Evolutionary conservation across 2,113 vertebrate species (phyloP).

Genomic region (Progne subis): DNA sequence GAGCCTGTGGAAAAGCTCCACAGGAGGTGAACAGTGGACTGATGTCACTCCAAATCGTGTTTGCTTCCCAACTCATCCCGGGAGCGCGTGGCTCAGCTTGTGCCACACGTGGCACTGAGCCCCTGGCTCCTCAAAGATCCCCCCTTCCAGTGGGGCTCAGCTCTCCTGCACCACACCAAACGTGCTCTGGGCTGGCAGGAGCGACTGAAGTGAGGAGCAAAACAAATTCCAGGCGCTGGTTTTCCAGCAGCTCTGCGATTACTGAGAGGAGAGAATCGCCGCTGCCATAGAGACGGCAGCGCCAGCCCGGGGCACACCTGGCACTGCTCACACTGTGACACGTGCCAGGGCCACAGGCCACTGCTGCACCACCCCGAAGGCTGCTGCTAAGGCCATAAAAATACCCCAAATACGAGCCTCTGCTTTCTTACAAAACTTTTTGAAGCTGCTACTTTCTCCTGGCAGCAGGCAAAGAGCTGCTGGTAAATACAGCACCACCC

Average conservation of each 20-base stretch:
- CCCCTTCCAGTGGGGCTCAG: neutral
- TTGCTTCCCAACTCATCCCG: fast-evolving
- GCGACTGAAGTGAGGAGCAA: neutral
- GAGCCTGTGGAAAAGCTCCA: neutral
- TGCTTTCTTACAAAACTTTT: neutral
- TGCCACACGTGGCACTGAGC: neutral
- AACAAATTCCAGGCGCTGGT: neutral
- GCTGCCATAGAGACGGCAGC: constrained; percentile 56
- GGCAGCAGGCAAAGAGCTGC: neutral
- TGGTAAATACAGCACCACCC: fast-evolving
- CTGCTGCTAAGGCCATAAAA: neutral
- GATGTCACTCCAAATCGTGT: neutral
- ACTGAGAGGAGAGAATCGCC: neutral
- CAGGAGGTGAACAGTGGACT: fast-evolving
- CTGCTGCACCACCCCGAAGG: fast-evolving
- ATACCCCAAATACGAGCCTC: fast-evolving
- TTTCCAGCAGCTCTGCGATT: neutral
- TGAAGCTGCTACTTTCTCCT: neutral
- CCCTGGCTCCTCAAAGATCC: fast-evolving
- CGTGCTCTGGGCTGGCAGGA: neutral
- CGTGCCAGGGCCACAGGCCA: neutral
- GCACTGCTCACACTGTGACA: neutral
- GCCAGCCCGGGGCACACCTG: neutral
- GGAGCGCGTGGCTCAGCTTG: neutral
- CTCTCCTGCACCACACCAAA: neutral